A percentile compares a stretch with the other conserved stretches of the same genome.
phyloP scores from a whole-genome alignment of 1,140 invertebrate species.

The Pachyrhynchus sulphureomaculatus region DNA sequence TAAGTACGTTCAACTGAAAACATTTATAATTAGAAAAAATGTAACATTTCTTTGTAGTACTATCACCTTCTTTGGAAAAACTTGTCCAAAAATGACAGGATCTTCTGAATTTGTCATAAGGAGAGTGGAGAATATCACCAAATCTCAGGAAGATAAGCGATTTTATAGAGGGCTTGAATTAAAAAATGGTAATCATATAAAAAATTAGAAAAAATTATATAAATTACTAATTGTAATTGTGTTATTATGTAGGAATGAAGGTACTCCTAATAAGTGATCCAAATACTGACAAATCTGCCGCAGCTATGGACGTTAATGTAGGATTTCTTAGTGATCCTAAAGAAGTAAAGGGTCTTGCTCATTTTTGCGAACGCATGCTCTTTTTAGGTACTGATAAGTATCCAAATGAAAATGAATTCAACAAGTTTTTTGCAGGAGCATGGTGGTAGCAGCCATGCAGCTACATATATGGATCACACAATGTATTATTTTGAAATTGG shows the following conservation, averaged over 20 bases:
- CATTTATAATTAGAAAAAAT: too few species aligned
- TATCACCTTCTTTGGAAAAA: slow-evolving; percentile 17
- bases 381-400: slow-evolving; percentile 95
- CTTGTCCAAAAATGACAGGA: slow-evolving; percentile 26
- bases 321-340: slow-evolving; percentile 85
- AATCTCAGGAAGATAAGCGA: slow-evolving; percentile 78
- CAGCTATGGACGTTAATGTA: slow-evolving; percentile 76
- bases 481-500: slow-evolving; percentile 95
- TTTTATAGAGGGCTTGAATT: slow-evolving; percentile 81
- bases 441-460: slow-evolving; percentile 87
- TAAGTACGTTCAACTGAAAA: too few species aligned
- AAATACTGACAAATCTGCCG: slow-evolving; percentile 90
- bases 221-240: not conserved
- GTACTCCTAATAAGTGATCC: slow-evolving; percentile 89
- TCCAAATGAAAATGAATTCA: slow-evolving; percentile 92
- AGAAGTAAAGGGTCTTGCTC: slow-evolving; percentile 86
- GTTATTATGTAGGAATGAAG: slow-evolving; percentile 62
- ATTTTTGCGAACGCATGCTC: slow-evolving; percentile 98
- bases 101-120: slow-evolving; percentile 21
- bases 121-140: slow-evolving; percentile 65
- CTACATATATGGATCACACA: slow-evolving; percentile 86
- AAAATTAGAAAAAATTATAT: not conserved
- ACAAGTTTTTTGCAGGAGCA: slow-evolving; percentile 86
- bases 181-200: slow-evolving; percentile 63
- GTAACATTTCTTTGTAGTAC: slow-evolving; percentile 14